These are phyloP conservation scores for Trilocha varians DNA, from an alignment of 2,888 invertebrate genomes.

Conservation along the genomic window DNA sequence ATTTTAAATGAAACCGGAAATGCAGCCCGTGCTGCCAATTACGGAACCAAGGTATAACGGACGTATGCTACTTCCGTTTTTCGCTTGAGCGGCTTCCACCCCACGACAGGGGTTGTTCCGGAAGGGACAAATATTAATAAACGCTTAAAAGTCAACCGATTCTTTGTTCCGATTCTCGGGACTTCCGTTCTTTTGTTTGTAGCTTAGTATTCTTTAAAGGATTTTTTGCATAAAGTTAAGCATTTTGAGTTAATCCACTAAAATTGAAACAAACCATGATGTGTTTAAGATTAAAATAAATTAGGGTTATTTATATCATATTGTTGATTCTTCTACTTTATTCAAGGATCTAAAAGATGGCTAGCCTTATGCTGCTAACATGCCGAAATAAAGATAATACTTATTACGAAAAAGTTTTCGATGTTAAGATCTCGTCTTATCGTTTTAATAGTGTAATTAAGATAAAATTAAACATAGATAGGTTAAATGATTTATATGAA, in stretches of 20 bases:
- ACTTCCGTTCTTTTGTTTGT: constrained; percentile 35
- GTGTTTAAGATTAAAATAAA: too few species aligned
- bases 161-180: constrained; percentile 42
- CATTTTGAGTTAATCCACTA: not conserved
- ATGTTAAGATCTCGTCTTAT: too few species aligned
- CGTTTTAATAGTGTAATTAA: too few species aligned
- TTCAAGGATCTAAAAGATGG: too few species aligned
- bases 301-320: too few species aligned
- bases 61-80: constrained; percentile 68
- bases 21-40: constrained; percentile 63
- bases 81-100: constrained; percentile 53
- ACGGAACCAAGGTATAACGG: constrained; percentile 50
- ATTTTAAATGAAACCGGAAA: constrained; percentile 45
- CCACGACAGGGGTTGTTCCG: constrained; percentile 58
- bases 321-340: too few species aligned
- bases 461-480: too few species aligned
- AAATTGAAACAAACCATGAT: too few species aligned
- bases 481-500: too few species aligned
- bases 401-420: too few species aligned
- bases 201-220: not conserved
- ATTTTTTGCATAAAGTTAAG: not conserved
- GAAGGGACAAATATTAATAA: constrained; percentile 62
- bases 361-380: too few species aligned
- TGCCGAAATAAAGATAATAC: too few species aligned
- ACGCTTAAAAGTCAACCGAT: constrained; percentile 53